These are phyloP conservation scores for Cisticola juncidis DNA, from an alignment of 2,113 vertebrate genomes.

Conservation along the genomic window DNA sequence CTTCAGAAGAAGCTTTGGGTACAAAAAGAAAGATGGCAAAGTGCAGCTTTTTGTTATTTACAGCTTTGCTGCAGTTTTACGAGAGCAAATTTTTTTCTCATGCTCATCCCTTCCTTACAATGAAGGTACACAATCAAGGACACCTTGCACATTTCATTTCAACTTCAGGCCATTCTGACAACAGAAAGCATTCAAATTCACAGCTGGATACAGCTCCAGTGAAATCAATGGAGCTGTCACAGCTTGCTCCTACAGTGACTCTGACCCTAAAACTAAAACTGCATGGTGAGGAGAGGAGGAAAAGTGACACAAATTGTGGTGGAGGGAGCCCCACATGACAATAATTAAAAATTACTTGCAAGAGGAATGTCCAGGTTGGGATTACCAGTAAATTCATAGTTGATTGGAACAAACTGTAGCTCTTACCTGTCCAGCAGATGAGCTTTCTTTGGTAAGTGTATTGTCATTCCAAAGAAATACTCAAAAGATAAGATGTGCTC, in stretches of 20 bases:
- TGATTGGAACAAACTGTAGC: neutral
- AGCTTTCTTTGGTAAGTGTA: neutral
- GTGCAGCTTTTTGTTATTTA: neutral
- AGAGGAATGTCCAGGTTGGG: neutral
- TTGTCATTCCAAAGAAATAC: neutral
- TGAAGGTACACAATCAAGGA: neutral
- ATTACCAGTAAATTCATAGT: neutral
- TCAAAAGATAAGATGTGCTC: neutral
- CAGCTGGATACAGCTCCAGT: neutral
- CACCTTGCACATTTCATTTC: neutral
- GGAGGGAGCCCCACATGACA: neutral
- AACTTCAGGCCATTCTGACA: neutral
- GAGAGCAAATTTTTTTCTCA: neutral
- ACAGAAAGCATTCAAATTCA: conserved; percentile 20
- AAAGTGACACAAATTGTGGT: neutral
- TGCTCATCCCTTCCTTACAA: neutral
- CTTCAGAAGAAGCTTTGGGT: neutral
- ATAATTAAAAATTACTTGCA: neutral
- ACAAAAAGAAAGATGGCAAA: neutral
- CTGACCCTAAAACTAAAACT: neutral
- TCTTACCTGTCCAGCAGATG: neutral
- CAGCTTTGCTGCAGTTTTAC: neutral
- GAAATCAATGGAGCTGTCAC: neutral
- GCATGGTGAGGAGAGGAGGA: neutral
- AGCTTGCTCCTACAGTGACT: neutral